Conservation (phyloP, 2,888 invertebrate species). For the Andrena trimmerana region DNA sequence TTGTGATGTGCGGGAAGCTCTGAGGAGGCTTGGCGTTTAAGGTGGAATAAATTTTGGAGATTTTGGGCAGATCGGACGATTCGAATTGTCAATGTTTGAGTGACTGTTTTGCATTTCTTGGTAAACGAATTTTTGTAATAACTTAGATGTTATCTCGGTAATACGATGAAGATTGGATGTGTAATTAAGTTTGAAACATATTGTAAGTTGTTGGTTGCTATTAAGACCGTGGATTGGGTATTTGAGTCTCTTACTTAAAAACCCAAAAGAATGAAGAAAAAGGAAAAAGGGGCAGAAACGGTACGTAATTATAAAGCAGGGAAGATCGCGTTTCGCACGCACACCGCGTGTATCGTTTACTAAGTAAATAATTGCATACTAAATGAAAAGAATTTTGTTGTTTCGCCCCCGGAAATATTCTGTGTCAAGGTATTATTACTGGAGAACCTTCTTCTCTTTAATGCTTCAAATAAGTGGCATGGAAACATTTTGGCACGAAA, state of each 20-base stretch:
- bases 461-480: neutral
- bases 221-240: neutral
- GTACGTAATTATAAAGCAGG: constrained; percentile 18
- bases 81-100: no score
- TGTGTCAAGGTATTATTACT: neutral
- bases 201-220: neutral
- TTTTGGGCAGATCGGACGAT: no score
- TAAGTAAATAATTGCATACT: constrained; percentile 31
- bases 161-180: neutral
- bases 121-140: no score
- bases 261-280: neutral
- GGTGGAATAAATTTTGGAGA: no score
- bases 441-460: neutral
- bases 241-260: neutral
- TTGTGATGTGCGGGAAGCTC: no score
- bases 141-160: neutral
- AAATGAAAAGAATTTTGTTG: constrained; percentile 22
- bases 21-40: no score
- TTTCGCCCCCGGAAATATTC: constrained; percentile 4
- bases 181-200: neutral
- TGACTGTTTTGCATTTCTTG: no score
- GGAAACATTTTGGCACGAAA: constrained; percentile 3
- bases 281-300: neutral
- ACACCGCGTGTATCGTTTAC: neutral
- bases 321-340: constrained; percentile 21